Conservation (phyloP, 1,140 invertebrate genomes). For the Ips typographus region DNA sequence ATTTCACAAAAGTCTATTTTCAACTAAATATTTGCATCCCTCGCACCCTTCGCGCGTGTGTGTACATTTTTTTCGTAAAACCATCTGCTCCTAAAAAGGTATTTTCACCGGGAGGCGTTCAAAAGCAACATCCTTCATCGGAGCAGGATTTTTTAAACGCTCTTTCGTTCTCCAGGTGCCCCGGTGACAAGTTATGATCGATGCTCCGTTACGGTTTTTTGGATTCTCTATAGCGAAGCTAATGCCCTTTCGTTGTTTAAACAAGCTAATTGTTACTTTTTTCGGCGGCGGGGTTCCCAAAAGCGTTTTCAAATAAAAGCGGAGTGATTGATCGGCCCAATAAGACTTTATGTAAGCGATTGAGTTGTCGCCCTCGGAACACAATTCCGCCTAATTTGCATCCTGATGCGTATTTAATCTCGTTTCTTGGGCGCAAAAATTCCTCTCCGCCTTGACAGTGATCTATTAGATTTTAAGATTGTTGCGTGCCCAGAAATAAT, state of each 20-base stretch:
- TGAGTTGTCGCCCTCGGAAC: conserved; percentile 32
- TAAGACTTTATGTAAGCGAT: conserved; percentile 36
- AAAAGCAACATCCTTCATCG: conserved; percentile 14
- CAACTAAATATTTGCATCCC: conserved; percentile 22
- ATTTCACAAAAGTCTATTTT: not conserved
- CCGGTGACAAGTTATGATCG: conserved; percentile 34
- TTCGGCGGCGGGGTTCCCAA: conserved; percentile 13
- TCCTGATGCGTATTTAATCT: conserved; percentile 39
- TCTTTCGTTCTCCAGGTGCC: conserved; percentile 16
- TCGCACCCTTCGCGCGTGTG: not conserved
- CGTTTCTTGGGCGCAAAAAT: conserved; percentile 27
- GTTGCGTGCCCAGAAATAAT: conserved; percentile 34
- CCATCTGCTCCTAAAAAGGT: conserved; percentile 20
- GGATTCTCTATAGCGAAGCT: conserved; percentile 34
- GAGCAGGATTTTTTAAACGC: conserved; percentile 23
- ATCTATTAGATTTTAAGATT: conserved; percentile 37
- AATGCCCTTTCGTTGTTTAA: conserved; percentile 46
- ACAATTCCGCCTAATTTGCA: conserved; percentile 37
- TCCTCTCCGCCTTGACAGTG: conserved; percentile 28
- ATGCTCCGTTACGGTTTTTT: conserved; percentile 21
- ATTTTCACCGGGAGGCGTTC: conserved; percentile 7
- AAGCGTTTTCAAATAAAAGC: conserved; percentile 20
- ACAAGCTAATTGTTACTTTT: conserved; percentile 45
- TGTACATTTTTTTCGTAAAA: not conserved
- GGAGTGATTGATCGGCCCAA: conserved; percentile 30